Evolutionary conservation across 2,888 invertebrate genomes (phyloP), one percentile per base, ranked within the genome.

Genomic region (Patella caerulea): DNA sequence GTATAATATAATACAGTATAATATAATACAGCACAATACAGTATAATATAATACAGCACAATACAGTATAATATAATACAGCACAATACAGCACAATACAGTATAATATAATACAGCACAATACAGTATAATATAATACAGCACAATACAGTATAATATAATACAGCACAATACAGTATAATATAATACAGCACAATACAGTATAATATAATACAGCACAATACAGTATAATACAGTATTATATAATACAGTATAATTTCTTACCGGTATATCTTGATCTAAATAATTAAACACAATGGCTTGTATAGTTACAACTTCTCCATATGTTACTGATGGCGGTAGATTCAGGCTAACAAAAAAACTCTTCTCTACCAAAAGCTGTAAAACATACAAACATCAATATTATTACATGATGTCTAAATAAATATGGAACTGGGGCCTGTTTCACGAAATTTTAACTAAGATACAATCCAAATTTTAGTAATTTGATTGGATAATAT

Each of bases 261-360:
- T 83, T 81, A 92, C 92, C 76, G 88, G 88, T 53, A 90, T 86
- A 82, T 96, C 95, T 79, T 94, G 94, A 17, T 95, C 94, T 92
- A 96, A 93, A 87, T 98, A 96, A 91, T 98, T 99, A 91, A 96
- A 96, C 12, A 98, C 94, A 2, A 96, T 95, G 15, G 96, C 95
- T 72, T 98, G 96, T 75, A 98, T 94, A 0, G 97, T 95, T 76
- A 99, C 94, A 12, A 96, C 95, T 93, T 99, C 99, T 45, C 97
- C 98, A 81, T 95, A 94, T 86, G 96, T 95, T 17, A 99, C 94
- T 0, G 96, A 95, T 86, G 96, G 95, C 0, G 99, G 99, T 73
- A 98, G 92, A 89, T 97, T 96, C 12, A 97, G 93, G 12, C 95
- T 94, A 71, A 98, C 94, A 84, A 96, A 96, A 90, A 99, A 96